phyloP scores from a whole-genome alignment of 53 echinoderm and acorn worm genomes.

The Antedon mediterranea region DNA sequence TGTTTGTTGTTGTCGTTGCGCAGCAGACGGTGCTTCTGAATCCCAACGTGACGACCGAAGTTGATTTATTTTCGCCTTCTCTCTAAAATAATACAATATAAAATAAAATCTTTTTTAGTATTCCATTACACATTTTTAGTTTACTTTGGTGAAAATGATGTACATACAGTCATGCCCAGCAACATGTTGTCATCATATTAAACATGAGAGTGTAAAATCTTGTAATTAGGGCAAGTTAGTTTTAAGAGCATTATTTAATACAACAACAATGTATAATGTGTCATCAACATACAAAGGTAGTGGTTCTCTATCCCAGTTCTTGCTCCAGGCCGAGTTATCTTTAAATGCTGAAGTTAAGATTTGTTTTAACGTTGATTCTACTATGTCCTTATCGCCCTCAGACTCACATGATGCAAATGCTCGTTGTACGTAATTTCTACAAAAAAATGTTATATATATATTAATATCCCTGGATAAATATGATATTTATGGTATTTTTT shows the following conservation, averaged over 20 bases:
- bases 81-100: neutral
- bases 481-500: no score
- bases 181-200: no score
- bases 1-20: neutral
- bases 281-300: conserved; percentile 49
- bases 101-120: neutral
- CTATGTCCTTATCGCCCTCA: conserved; percentile 63
- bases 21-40: neutral
- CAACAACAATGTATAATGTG: no score
- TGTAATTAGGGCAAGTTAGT: no score
- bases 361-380: conserved; percentile 58
- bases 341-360: conserved; percentile 59
- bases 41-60: neutral
- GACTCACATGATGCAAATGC: conserved; percentile 64
- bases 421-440: conserved; percentile 78
- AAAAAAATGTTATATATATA: neutral
- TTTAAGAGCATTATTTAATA: no score
- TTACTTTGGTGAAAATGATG: no score
- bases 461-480: no score
- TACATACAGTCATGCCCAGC: no score
- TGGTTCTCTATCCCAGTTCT: conserved; percentile 61
- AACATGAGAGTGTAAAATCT: no score
- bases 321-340: conserved; percentile 52
- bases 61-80: neutral
- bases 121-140: no score